Conservation (phyloP, 2,113 vertebrate species). For the Xenopus borealis region DNA sequence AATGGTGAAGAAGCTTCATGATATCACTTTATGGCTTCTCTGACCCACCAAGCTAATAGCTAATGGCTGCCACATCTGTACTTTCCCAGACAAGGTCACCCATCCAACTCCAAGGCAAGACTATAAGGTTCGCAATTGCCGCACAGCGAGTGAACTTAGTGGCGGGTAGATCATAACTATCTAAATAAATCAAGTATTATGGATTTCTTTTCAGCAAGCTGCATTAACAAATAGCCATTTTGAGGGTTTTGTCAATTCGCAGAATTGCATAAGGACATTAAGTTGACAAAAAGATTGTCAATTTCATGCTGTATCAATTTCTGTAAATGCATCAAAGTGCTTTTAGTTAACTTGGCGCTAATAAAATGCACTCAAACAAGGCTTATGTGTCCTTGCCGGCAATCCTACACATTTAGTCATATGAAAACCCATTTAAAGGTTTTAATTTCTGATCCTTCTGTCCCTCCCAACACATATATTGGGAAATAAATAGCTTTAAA, state of each 20-base stretch:
- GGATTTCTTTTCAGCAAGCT: slow-evolving; percentile 15
- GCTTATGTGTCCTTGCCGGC: too few species aligned
- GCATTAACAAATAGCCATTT: slow-evolving; percentile 20
- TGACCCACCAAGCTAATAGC: slow-evolving; percentile 25
- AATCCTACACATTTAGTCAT: too few species aligned
- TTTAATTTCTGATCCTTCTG: too few species aligned
- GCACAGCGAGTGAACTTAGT: background rate
- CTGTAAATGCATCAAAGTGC: slow-evolving; percentile 14
- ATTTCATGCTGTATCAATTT: slow-evolving; percentile 12
- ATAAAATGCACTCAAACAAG: background rate
- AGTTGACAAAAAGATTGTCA: slow-evolving; percentile 15
- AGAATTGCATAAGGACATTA: slow-evolving; percentile 25
- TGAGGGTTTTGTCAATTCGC: slow-evolving; percentile 22
- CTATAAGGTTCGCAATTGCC: slow-evolving; percentile 5
- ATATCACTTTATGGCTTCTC: slow-evolving; percentile 33
- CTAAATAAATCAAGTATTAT: slow-evolving; percentile 29
- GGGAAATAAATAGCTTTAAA: too few species aligned
- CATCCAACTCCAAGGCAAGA: slow-evolving; percentile 7
- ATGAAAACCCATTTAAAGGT: too few species aligned
- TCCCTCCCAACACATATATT: too few species aligned
- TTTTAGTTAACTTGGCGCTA: background rate
- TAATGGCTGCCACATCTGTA: slow-evolving; percentile 16
- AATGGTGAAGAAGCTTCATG: background rate
- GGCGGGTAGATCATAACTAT: slow-evolving; percentile 14
- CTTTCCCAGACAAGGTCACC: slow-evolving; percentile 20